A percentile compares a stretch with the other conserved stretches of the same genome.
phyloP scores from a whole-genome alignment of 35 echinoderm and acorn worm species.

The Apostichopus californicus region DNA sequence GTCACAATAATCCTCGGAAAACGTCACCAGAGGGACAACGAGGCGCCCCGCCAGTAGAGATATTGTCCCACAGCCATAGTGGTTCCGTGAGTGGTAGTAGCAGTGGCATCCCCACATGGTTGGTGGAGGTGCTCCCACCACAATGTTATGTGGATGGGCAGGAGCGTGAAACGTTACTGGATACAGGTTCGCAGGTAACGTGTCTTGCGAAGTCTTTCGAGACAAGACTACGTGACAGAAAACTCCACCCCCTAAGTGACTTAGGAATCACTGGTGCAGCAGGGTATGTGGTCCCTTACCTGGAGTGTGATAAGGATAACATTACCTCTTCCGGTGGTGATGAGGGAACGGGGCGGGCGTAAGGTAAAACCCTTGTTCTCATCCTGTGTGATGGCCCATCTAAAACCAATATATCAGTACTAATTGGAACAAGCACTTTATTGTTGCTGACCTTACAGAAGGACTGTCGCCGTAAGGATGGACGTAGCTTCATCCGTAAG shows the following conservation, averaged over 20 bases:
- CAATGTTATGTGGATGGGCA: constrained; percentile 54
- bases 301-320: constrained; percentile 6
- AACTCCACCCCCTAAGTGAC: constrained; percentile 38
- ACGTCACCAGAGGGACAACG: no score
- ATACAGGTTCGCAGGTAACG: constrained; percentile 66
- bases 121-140: constrained; percentile 43
- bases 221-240: not conserved
- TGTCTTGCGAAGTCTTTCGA: constrained; percentile 19
- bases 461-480: constrained; percentile 4
- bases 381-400: not conserved
- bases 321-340: no score
- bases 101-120: not conserved
- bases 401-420: not conserved
- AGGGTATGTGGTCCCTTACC: constrained; percentile 43
- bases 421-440: not conserved
- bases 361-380: constrained; percentile 13
- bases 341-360: not conserved
- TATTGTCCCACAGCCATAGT: not conserved
- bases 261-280: constrained; percentile 50
- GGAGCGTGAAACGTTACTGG: constrained; percentile 27
- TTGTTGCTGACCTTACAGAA: not conserved
- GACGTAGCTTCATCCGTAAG: constrained; percentile 35
- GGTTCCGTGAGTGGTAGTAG: not conserved
- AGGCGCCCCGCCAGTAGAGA: not conserved
- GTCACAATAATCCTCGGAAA: no score